A percentile compares a stretch with the other conserved stretches of the same genome.
Conservation (phyloP, 1,140 invertebrate genomes). For the Araneus ventricosus region DNA sequence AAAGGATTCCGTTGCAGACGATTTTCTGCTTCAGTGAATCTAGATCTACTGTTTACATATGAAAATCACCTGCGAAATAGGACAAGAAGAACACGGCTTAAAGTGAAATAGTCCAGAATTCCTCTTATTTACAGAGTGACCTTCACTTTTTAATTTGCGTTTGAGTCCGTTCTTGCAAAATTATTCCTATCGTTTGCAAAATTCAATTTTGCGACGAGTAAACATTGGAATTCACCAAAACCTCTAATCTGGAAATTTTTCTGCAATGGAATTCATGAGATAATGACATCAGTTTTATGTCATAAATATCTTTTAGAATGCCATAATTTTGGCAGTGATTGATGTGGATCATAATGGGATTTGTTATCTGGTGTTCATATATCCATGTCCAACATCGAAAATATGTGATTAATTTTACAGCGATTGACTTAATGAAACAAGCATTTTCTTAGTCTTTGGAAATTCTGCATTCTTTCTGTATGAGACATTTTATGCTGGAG, state of each 20-base stretch:
- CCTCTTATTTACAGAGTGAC: neutral
- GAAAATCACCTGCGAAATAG: neutral
- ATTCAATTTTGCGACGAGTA: neutral
- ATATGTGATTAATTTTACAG: neutral
- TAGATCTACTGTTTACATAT: neutral
- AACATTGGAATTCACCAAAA: neutral
- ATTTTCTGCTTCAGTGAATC: slow-evolving; percentile 4
- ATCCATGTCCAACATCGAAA: neutral
- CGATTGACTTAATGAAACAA: neutral
- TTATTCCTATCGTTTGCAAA: neutral
- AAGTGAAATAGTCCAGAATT: neutral
- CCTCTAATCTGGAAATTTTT: neutral
- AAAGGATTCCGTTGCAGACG: neutral
- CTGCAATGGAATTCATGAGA: neutral
- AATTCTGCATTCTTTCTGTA: neutral
- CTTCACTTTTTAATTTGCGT: neutral
- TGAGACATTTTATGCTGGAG: neutral
- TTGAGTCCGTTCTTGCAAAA: neutral
- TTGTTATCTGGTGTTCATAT: neutral
- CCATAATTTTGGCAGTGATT: neutral
- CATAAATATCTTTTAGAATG: neutral
- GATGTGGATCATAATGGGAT: neutral
- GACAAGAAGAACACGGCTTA: neutral
- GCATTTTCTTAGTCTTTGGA: neutral
- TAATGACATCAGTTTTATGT: neutral